phyloP scores from a whole-genome alignment of 2,797 vertebrate genomes.

The Alfaro cultratus region DNA sequence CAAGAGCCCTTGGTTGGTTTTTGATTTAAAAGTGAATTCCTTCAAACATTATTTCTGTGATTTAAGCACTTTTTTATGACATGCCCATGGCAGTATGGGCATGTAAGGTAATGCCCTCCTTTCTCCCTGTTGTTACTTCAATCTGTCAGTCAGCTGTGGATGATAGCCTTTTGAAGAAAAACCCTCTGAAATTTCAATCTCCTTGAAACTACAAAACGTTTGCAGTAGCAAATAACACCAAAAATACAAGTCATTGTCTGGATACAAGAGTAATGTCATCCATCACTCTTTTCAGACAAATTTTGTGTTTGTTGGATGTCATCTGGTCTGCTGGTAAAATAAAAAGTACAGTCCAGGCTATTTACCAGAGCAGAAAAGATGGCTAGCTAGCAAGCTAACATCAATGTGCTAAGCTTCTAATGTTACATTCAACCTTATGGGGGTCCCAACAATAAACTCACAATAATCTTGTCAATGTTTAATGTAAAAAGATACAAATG shows the following conservation, averaged over 20 bases:
- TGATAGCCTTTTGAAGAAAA: background rate
- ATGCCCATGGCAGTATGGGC: background rate
- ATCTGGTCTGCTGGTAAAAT: too few relatives aligned
- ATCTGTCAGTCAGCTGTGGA: background rate
- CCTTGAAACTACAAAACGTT: background rate
- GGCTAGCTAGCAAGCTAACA: background rate
- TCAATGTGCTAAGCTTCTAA: background rate
- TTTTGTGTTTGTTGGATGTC: too few relatives aligned
- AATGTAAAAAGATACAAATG: background rate
- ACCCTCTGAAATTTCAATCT: background rate
- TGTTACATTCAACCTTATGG: background rate
- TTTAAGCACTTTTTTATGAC: background rate
- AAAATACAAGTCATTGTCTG: too few relatives aligned
- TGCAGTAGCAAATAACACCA: background rate
- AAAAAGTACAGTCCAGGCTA: background rate
- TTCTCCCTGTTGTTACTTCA: background rate
- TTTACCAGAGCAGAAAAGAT: background rate
- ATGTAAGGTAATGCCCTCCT: background rate
- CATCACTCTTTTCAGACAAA: too few relatives aligned
- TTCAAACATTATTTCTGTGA: background rate
- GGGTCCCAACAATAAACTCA: background rate
- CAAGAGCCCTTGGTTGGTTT: background rate
- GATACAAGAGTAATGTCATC: too few relatives aligned
- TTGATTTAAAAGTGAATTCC: background rate
- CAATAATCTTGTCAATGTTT: background rate